A percentile compares a stretch with the other conserved stretches of the same genome.
Evolutionary conservation across 2,113 vertebrate genomes (phyloP).

Genomic region (Anguilla japonica): DNA sequence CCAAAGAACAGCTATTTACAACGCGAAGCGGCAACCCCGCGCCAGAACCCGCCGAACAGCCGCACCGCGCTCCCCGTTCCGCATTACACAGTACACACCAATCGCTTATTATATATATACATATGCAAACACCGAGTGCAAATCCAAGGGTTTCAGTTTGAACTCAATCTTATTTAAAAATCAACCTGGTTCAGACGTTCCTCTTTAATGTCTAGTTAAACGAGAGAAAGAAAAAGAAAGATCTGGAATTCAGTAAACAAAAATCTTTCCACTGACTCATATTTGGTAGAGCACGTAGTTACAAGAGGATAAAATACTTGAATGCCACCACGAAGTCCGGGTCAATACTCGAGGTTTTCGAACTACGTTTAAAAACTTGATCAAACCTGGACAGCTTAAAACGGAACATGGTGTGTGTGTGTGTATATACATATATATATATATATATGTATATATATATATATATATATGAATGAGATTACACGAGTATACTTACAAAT

Average conservation of each 20-base stretch:
- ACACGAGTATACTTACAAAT: conserved; percentile 41
- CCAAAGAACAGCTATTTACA: neutral
- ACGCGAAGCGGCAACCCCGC: conserved; percentile 11
- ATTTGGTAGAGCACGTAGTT: conserved; percentile 73
- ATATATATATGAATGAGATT: conserved; percentile 54
- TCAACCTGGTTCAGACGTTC: conserved; percentile 55
- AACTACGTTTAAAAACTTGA: conserved; percentile 50
- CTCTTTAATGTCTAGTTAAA: conserved; percentile 57
- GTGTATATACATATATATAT: neutral
- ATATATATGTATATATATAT: neutral
- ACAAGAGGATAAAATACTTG: conserved; percentile 70
- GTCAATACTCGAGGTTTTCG: conserved; percentile 70
- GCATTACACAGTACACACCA: conserved; percentile 38
- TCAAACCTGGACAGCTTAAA: conserved; percentile 62
- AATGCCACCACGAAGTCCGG: conserved; percentile 66
- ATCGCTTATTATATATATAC: conserved; percentile 10
- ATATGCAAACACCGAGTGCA: conserved; percentile 66
- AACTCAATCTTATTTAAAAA: conserved; percentile 46
- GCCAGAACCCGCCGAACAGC: neutral
- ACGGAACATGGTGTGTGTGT: conserved; percentile 41
- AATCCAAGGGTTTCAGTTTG: conserved; percentile 69
- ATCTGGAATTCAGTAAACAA: conserved; percentile 74
- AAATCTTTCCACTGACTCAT: conserved; percentile 60
- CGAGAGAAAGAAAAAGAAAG: conserved; percentile 52
- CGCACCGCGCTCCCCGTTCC: conserved; percentile 16